phyloP scores from a whole-genome alignment of 2,797 vertebrate species.

The Lepilemur ruficaudatus region DNA sequence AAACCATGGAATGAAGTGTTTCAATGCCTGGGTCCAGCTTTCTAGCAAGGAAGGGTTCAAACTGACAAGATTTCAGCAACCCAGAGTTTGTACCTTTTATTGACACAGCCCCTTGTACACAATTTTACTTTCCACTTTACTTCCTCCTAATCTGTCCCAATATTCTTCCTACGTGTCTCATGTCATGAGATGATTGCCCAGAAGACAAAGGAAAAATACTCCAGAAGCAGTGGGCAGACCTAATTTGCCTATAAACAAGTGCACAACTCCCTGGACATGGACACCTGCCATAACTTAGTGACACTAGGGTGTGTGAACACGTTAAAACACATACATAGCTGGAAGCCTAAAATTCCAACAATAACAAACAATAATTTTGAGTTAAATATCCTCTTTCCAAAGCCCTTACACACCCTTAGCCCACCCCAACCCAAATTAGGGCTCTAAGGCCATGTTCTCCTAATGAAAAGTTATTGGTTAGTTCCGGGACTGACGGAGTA shows the following conservation, averaged over 20 bases:
- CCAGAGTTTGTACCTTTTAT: background rate
- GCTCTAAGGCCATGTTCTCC: background rate
- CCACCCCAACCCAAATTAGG: background rate
- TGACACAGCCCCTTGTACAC: background rate
- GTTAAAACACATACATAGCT: background rate
- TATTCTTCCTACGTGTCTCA: background rate
- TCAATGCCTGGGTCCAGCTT: background rate
- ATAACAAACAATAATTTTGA: background rate
- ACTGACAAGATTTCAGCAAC: background rate
- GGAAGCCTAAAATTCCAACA: background rate
- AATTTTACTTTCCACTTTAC: background rate
- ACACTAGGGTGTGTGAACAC: background rate
- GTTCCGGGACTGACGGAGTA: background rate
- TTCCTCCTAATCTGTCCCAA: background rate
- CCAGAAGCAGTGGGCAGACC: background rate
- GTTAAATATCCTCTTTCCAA: background rate
- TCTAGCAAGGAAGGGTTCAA: background rate
- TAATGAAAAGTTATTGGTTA: background rate
- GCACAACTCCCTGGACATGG: background rate
- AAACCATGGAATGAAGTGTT: background rate
- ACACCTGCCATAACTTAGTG: background rate
- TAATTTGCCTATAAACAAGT: background rate
- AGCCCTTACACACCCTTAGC: rapidly evolving
- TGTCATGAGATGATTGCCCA: background rate
- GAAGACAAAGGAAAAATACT: background rate